Evolutionary conservation across 2,888 invertebrate genomes (phyloP).

Genomic region (Volucella inflata): DNA sequence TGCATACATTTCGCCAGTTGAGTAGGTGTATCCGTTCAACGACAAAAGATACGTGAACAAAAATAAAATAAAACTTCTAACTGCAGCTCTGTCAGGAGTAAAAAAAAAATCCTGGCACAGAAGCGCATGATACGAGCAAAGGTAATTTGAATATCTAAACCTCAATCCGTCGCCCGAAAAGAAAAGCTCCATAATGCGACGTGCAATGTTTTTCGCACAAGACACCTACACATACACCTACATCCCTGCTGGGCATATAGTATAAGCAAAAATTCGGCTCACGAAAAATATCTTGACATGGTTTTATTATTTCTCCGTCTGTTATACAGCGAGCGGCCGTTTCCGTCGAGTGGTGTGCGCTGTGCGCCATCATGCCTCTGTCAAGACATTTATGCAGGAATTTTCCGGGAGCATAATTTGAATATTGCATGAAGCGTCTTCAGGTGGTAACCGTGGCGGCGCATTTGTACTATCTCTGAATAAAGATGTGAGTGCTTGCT

Average conservation of each 20-base stretch:
- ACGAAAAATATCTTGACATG: conserved; percentile 54
- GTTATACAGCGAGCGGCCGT: not conserved
- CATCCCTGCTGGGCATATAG: not conserved
- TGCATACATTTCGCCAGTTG: conserved; percentile 71
- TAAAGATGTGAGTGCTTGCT: conserved; percentile 42
- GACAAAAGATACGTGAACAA: conserved; percentile 33
- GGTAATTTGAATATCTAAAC: conserved; percentile 62
- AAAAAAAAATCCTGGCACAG: conserved; percentile 11
- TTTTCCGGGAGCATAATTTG: conserved; percentile 56
- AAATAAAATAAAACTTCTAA: conserved; percentile 19
- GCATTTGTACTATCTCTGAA: conserved; percentile 40
- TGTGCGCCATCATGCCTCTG: conserved; percentile 15
- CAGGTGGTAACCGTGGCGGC: not conserved
- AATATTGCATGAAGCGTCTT: conserved; percentile 53
- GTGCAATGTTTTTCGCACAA: conserved; percentile 15
- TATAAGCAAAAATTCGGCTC: conserved; percentile 28
- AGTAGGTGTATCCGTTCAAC: conserved; percentile 29
- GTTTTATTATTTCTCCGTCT: conserved; percentile 47
- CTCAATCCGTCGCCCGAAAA: conserved; percentile 40
- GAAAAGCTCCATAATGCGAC: conserved; percentile 18
- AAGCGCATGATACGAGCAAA: conserved; percentile 15
- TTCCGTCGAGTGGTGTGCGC: not conserved
- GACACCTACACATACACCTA: not conserved
- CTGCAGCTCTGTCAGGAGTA: conserved; percentile 14
- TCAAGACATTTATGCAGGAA: conserved; percentile 40